Conservation (phyloP, 2,888 invertebrate species). For the Phanerotoma sp. region DNA sequence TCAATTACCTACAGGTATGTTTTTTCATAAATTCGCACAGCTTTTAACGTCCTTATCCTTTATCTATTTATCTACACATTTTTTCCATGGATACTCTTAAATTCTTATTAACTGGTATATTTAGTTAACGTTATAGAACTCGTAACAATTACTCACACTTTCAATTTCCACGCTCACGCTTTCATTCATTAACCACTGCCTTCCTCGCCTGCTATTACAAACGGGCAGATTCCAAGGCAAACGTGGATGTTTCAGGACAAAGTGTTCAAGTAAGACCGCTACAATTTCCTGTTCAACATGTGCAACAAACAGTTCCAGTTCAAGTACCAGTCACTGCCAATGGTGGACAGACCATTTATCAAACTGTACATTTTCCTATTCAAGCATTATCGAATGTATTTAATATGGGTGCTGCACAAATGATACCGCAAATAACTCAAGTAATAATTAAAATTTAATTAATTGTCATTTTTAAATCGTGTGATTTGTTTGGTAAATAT, state of each 20-base stretch:
- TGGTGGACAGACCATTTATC: conserved; percentile 92
- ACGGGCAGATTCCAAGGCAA: conserved; percentile 44
- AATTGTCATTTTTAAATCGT: neutral
- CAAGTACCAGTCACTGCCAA: conserved; percentile 83
- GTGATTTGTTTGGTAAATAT: neutral
- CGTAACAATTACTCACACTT: conserved; percentile 3
- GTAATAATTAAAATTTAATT: conserved; percentile 50
- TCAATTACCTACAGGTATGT: conserved; percentile 66
- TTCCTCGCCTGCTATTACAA: conserved; percentile 25
- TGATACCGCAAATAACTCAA: conserved; percentile 82
- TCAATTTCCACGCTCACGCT: conserved; percentile 23
- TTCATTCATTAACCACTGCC: conserved; percentile 33
- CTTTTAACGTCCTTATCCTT: neutral
- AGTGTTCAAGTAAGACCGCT: conserved; percentile 71
- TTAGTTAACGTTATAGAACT: neutral
- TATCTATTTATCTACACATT: neutral
- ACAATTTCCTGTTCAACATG: conserved; percentile 69
- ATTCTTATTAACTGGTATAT: neutral
- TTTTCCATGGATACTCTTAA: neutral
- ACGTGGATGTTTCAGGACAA: conserved; percentile 61
- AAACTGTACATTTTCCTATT: conserved; percentile 92
- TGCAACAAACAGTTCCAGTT: conserved; percentile 79
- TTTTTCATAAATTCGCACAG: neutral
- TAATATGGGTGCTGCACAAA: conserved; percentile 68
- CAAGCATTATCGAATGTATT: conserved; percentile 71